Evolutionary conservation across 2,113 vertebrate genomes (phyloP), one percentile per base, ranked within the genome.

Genomic region (Dolichotis patagonum): DNA sequence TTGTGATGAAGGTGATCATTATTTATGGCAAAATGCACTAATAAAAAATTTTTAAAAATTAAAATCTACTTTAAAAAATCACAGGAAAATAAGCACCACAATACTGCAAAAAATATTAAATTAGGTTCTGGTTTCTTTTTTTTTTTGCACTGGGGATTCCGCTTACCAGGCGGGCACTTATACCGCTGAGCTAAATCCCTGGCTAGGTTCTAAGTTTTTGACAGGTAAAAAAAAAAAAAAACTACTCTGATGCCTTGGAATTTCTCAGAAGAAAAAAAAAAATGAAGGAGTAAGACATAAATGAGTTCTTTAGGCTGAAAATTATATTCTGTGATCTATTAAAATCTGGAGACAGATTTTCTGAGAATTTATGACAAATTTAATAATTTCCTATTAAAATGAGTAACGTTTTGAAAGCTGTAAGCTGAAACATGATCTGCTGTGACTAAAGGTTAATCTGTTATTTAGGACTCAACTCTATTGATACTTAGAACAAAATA

Each of bases 241-340:
- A 46, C n/a, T 80, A 96, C n/a, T 43, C 52, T 32, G 10, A 84
- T 83, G 41, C 5, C 10, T 82, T 85, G 22, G 8, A 26, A 73
- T 95, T 80, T 96, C 43, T 94, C 63, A 80, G 46, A 63, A 69
- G 16, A 75, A 92, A 12, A 87, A 92, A 12, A 87, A 73, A 85
- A 77, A 46, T 32, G 49, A 73, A 69, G 71, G 22, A 86, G 35
- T 46, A 63, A 77, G n/a, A 82, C 90, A 90, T 19, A 95, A 85
- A 78, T 63, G 67, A 91, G n/a, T 82, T 87, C 35, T 82, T 91
- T 67, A 85, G 28, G 19, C 13, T 94, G 46, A 96, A 94, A 92
- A 78, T 81, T 3, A 49, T n/a, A 62, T 4, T 43, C 8, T 87
- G 35, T 71, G 71, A 75, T 10, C 52, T 73, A 60, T n/a, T 86